Percentiles rank a stretch among this genome's conserved stretches.
phyloP scores from a whole-genome alignment of 2,797 vertebrate genomes.

The Tangara arthus region DNA sequence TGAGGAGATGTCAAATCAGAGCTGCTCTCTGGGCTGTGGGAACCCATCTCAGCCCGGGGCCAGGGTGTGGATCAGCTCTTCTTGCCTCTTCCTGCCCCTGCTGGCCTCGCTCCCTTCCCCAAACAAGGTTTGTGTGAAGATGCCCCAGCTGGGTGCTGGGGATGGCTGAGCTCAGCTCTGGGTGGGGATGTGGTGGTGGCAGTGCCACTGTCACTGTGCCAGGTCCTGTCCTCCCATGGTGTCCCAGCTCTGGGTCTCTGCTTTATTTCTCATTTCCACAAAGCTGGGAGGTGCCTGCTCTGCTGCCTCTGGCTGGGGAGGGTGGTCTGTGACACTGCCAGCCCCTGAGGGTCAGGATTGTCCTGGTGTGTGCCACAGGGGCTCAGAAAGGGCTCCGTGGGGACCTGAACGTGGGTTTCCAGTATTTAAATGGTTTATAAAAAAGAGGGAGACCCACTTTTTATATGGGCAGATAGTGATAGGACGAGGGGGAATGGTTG shows the following conservation, averaged over 20 bases:
- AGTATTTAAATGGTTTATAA: neutral
- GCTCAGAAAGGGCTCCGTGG: neutral
- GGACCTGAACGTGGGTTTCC: neutral
- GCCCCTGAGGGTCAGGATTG: neutral
- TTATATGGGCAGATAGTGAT: neutral
- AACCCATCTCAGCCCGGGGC: neutral
- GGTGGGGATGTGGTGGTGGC: neutral
- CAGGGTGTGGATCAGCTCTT: neutral
- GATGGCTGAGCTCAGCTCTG: neutral
- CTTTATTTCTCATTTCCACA: accelerated
- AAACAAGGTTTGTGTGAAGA: neutral
- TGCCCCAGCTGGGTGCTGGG: neutral
- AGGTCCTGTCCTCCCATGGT: accelerated
- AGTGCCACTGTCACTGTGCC: neutral
- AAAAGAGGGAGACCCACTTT: accelerated
- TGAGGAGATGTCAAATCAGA: neutral
- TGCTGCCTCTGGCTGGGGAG: neutral
- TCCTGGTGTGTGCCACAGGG: neutral
- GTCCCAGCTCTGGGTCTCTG: neutral
- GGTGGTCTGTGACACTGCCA: neutral
- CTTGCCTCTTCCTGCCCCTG: slow-evolving; percentile 44
- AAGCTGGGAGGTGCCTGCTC: neutral
- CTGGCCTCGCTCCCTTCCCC: neutral
- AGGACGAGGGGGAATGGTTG: neutral
- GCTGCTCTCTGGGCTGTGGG: neutral